These are phyloP conservation scores for Ailuropoda melanoleuca DNA, from an alignment of 2,113 vertebrate genomes.

Conservation along the genomic window DNA sequence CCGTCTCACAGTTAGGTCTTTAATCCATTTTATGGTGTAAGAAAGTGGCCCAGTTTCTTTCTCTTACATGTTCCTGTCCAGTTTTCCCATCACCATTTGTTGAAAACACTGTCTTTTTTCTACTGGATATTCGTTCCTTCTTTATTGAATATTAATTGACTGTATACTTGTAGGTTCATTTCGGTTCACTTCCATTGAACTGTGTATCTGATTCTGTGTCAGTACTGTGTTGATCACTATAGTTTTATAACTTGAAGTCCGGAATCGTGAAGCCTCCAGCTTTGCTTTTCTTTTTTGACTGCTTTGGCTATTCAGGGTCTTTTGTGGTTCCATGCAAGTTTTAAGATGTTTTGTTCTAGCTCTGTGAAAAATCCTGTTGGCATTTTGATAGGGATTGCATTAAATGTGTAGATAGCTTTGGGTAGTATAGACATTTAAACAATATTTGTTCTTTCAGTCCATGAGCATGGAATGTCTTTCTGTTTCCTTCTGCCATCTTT, in stretches of 20 bases:
- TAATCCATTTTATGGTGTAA: not conserved
- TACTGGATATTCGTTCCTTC: not conserved
- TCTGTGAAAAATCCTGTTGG: not conserved
- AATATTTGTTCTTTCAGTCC: not conserved
- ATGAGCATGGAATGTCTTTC: not conserved
- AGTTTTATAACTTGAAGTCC: not conserved
- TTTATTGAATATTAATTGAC: not conserved
- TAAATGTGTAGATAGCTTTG: not conserved
- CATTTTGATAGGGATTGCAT: not conserved
- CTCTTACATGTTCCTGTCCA: not conserved
- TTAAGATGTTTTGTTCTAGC: not conserved
- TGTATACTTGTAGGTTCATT: not conserved
- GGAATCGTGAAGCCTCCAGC: not conserved
- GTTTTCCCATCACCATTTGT: not conserved
- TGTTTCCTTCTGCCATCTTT: not conserved
- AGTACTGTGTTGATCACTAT: not conserved
- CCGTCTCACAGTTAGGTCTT: not conserved
- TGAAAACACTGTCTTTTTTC: not conserved
- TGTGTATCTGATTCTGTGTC: not conserved
- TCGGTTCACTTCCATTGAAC: not conserved
- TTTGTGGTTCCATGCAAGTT: not conserved
- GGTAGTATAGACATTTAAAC: not conserved
- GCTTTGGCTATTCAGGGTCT: not conserved
- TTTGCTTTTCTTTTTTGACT: not conserved
- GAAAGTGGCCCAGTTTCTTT: not conserved